Evolutionary conservation across 2,888 invertebrate species (phyloP).

Genomic region (Elaeidobius kamerunicus): DNA sequence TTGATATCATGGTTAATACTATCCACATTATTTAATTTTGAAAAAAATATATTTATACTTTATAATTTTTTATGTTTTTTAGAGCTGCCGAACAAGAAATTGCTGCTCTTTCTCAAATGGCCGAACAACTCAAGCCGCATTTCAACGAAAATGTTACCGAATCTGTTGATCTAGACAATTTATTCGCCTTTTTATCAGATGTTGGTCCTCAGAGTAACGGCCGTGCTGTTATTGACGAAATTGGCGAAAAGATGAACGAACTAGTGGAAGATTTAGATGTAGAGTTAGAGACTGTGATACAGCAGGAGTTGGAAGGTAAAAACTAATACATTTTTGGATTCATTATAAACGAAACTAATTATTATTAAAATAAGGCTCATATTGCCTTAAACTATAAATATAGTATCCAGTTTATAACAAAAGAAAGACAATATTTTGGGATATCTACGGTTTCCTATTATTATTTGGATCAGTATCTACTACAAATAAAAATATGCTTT

Average conservation of each 20-base stretch:
- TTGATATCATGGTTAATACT: not conserved
- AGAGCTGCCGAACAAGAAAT: constrained; percentile 68
- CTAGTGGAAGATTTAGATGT: constrained; percentile 78
- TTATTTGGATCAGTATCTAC: too few species aligned
- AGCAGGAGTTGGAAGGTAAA: constrained; percentile 57
- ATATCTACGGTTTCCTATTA: too few species aligned
- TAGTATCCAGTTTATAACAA: too few species aligned
- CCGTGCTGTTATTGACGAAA: constrained; percentile 70
- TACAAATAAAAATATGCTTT: too few species aligned
- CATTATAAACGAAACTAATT: too few species aligned
- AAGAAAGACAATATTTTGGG: too few species aligned
- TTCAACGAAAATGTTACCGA: constrained; percentile 56
- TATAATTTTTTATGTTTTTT: constrained; percentile 39
- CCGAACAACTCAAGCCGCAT: constrained; percentile 66
- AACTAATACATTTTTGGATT: not conserved
- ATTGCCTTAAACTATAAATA: too few species aligned
- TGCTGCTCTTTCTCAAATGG: constrained; percentile 67
- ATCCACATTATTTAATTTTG: constrained; percentile 6
- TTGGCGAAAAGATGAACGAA: constrained; percentile 80
- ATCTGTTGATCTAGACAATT: constrained; percentile 82
- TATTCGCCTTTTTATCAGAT: constrained; percentile 87
- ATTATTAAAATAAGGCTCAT: too few species aligned
- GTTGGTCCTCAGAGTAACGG: constrained; percentile 56
- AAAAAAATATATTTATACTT: constrained; percentile 3
- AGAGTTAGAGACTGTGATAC: constrained; percentile 67